A percentile compares a stretch with the other conserved stretches of the same genome.
Evolutionary conservation across 2,888 invertebrate genomes (phyloP).

Genomic region (Chrysina gloriosa): DNA sequence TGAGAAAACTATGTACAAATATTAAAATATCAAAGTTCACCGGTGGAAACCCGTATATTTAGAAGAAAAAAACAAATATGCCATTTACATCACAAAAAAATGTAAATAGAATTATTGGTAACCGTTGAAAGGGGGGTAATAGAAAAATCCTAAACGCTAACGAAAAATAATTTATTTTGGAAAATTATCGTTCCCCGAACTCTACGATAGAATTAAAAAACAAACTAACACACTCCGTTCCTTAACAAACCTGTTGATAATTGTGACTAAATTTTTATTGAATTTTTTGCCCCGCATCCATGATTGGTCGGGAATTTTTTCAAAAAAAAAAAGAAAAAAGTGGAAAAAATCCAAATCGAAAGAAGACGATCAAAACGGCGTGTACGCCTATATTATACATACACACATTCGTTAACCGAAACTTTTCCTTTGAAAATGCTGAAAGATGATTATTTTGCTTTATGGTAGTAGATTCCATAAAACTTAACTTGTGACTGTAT

Average conservation of each 20-base stretch:
- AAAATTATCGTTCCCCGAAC: neutral
- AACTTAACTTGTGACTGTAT: conserved; percentile 26
- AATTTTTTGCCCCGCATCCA: conserved; percentile 1
- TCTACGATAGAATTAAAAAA: neutral
- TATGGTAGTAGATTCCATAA: conserved; percentile 31
- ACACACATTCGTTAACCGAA: too few species aligned
- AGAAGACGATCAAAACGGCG: too few species aligned
- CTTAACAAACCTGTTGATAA: neutral
- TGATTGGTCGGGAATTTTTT: conserved; percentile 3
- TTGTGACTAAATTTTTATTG: too few species aligned
- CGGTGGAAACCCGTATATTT: conserved; percentile 17
- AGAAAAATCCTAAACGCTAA: neutral
- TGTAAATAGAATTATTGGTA: conserved; percentile 32
- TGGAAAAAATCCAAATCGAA: too few species aligned
- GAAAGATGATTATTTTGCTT: conserved; percentile 31
- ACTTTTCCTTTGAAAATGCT: conserved; percentile 24
- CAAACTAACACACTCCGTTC: neutral
- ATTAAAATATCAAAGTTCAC: conserved; percentile 30
- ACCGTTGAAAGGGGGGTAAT: neutral
- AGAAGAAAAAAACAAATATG: conserved; percentile 10
- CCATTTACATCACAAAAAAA: conserved; percentile 20
- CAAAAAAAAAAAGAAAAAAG: neutral
- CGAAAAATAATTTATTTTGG: neutral
- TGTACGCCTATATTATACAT: too few species aligned
- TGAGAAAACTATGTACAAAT: conserved; percentile 28